Base-by-base conservation (phyloP, 2,888 invertebrate genomes). In the Charanyca ferruginea region DNA sequence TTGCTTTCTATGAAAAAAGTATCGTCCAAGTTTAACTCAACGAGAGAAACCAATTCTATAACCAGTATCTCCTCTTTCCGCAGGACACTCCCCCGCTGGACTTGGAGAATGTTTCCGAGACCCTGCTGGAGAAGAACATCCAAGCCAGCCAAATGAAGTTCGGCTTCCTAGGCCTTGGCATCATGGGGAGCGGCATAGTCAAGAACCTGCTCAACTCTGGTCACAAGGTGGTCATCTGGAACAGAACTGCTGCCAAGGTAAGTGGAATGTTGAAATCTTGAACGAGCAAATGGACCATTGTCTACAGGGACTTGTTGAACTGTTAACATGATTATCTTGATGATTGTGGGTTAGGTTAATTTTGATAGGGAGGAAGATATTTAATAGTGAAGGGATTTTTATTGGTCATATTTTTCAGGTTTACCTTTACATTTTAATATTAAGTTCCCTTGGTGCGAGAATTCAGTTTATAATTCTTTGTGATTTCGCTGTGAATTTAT, bases 141-240 rank as follows among this genome's bases (percentile, higher is more conserved):
- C 97, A 97, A 71, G 98, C 99, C 0, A 98, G 99, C 23, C 96
- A 96, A 77, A 96, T 98, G 93, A 98, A 97, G 87, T 99, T 99
- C 90, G 99, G 99, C 32, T 99, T 99, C 94, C 97, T 99, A 32
- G 99, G 99, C 0, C 96, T 99, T 38, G 99, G 99, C 64, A 98
- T 98, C 88, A 99, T 99, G 98, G 99, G 99, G 55, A 97, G 98
- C 69, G 98, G 98, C 28, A 98, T 99, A 88, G 99, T 99, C 20
- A 99, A 98, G 96, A 99, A 99, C 92, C 96, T 99, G 60, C 97
- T 99, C 85, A 98, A 98, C 92, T 98, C 99, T 5, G 99, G 99
- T 0, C 99, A 99, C 90, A 98, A 97, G 87, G 98, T 99, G 59
- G 97, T 98, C 79, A 97, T 99, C 60, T 99, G 99, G 99, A 99